Percentiles rank a stretch among this genome's conserved stretches.
These are phyloP conservation scores for Penelope pileata DNA, from an alignment of 2,113 vertebrate species.

Conservation along the genomic window DNA sequence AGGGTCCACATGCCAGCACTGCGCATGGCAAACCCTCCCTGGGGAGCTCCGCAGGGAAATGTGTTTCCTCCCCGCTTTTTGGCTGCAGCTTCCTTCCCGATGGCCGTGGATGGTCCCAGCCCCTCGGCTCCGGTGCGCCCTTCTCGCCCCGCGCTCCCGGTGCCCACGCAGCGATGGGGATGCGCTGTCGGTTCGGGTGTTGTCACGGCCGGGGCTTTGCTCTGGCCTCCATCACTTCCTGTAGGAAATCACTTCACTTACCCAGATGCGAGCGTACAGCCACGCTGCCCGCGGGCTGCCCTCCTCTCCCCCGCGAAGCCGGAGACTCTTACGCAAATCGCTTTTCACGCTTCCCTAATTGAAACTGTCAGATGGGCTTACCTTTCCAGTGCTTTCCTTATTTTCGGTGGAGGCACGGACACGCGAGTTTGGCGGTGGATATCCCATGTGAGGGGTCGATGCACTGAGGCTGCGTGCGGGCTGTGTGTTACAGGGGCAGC, in stretches of 20 bases:
- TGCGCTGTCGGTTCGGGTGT: not conserved
- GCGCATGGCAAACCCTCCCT: not conserved
- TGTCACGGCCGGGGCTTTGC: not conserved
- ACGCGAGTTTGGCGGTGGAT: constrained; percentile 41
- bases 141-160: too few species aligned
- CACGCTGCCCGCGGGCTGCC: constrained; percentile 64
- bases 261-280: constrained; percentile 65
- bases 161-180: not conserved
- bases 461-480: constrained; percentile 48
- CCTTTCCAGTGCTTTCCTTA: constrained; percentile 5
- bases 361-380: constrained; percentile 75
- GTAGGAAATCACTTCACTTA: constrained; percentile 73
- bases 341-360: constrained; percentile 74
- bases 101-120: accelerated
- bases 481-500: constrained; percentile 37
- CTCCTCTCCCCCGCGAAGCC: constrained; percentile 34
- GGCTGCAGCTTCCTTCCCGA: accelerated
- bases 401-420: not conserved
- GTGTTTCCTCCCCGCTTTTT: not conserved
- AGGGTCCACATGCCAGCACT: accelerated
- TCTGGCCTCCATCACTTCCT: constrained; percentile 71
- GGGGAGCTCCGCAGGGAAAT: not conserved
- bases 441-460: constrained; percentile 53
- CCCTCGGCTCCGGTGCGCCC: not conserved
- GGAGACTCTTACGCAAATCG: constrained; percentile 58